phyloP scores from a whole-genome alignment of 2,888 invertebrate genomes.

The Leptarthrus brevirostris region DNA sequence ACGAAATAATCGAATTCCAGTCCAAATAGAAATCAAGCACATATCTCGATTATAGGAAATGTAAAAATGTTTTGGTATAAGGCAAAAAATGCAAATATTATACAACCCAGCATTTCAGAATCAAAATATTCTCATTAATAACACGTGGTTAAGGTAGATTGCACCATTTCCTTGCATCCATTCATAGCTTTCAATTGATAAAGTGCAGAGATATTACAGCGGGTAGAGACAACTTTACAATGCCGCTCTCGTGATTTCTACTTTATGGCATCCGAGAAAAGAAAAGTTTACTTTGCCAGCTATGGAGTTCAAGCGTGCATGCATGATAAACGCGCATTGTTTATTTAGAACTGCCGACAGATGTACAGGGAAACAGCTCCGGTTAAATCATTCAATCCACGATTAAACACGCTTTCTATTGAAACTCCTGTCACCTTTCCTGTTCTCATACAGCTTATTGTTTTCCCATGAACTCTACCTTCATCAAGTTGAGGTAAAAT shows the following conservation, averaged over 20 bases:
- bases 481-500: too few species aligned
- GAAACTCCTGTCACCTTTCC: background rate
- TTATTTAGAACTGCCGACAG: background rate
- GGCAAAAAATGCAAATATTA: too few species aligned
- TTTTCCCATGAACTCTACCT: background rate
- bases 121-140: background rate
- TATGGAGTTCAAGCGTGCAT: conserved; percentile 15
- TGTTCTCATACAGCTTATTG: background rate
- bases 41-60: too few species aligned
- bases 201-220: conserved; percentile 7
- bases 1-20: too few species aligned
- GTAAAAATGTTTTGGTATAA: too few species aligned
- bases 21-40: too few species aligned
- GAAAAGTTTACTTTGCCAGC: background rate
- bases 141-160: background rate
- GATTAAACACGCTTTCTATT: conserved; percentile 34
- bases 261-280: background rate
- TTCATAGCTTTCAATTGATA: background rate
- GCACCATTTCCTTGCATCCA: conserved; percentile 10
- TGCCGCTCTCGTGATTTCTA: background rate
- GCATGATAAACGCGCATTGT: conserved; percentile 28
- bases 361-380: background rate
- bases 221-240: too few species aligned
- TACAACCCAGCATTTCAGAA: too few species aligned
- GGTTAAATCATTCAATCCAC: conserved; percentile 14